Evolutionary conservation across 2,797 vertebrate species (phyloP), one percentile per base, ranked within the genome.

Genomic region (Microctenopoma stevenorrisi): DNA sequence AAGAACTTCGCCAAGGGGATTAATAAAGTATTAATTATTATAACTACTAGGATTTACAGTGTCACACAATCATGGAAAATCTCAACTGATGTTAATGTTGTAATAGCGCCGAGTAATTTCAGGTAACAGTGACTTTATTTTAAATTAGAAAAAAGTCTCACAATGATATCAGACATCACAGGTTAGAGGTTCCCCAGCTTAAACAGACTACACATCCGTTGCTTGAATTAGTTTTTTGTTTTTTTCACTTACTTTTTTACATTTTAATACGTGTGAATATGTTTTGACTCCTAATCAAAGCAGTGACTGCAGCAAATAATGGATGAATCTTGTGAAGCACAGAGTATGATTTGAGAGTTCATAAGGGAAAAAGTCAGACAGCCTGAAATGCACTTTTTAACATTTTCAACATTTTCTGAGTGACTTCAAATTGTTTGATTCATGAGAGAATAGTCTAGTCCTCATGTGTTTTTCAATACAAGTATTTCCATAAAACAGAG

Each of bases 101-200:
- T 13, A 5, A 22, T 18, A 51, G 7, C 49, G 37, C 30, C 33
- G 44, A 33, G 22, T 43, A 16, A 72, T 63, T 68, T 30, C 61
- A 78, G 22, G 22, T 22, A 22, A 22, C 22, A 22, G 22, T 22
- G 22, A 22, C 22, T 67, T 44, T 58, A 71, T 58, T 64, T 47
- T 42, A 37, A 54, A 67, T 64, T 52, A 65, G 22, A 22, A 22
- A 22, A 22, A 52, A 54, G 28, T 30, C 30, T 47, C 26, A 22
- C 49, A 51, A 74, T 64, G 48, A 64, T 25, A 58, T 57, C 53
- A 72, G 55, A 62, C 25, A 66, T 66, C 35, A 66, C 53, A 77
- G 70, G 52, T 78, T 74, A 69, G 37, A 65, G 3, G 22, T 53
- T 73, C 25, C 60, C 14, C 68, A 51, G 14, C 46, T 58, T 58